Conservation (phyloP, 2,888 invertebrate species). For the Coelinius sp. region DNA sequence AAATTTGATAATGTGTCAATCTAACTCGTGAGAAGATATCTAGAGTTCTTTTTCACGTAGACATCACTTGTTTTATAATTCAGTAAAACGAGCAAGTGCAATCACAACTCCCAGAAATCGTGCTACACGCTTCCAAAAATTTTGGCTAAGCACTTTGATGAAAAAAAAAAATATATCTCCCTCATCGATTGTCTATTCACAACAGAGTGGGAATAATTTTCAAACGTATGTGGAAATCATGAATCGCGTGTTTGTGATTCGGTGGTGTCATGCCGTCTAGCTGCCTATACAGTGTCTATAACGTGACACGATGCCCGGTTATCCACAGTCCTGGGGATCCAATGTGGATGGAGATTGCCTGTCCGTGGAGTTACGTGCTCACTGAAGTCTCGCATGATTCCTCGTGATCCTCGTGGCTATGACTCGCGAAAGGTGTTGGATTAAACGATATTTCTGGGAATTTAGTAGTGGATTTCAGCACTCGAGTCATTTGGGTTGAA, state of each 20-base stretch:
- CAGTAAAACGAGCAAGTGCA: no score
- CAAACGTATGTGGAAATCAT: no score
- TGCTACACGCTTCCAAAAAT: no score
- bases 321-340: slow-evolving; percentile 9
- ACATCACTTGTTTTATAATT: no score
- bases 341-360: slow-evolving; percentile 41
- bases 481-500: not conserved
- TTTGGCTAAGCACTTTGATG: no score
- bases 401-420: not conserved
- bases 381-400: slow-evolving; percentile 37
- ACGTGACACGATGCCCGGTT: slow-evolving; percentile 34
- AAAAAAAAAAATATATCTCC: no score
- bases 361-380: slow-evolving; percentile 44
- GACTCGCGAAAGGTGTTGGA: not conserved
- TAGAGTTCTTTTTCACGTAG: no score
- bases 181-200: no score
- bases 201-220: no score
- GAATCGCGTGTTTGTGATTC: slow-evolving; percentile 30
- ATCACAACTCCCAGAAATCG: no score
- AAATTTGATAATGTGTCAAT: no score
- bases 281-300: slow-evolving; percentile 21
- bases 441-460: not conserved
- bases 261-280: slow-evolving; percentile 30
- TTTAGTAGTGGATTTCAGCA: not conserved
- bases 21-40: no score